Evolutionary conservation across 1,140 invertebrate genomes (phyloP).

Genomic region (Teleopsis dalmanni): DNA sequence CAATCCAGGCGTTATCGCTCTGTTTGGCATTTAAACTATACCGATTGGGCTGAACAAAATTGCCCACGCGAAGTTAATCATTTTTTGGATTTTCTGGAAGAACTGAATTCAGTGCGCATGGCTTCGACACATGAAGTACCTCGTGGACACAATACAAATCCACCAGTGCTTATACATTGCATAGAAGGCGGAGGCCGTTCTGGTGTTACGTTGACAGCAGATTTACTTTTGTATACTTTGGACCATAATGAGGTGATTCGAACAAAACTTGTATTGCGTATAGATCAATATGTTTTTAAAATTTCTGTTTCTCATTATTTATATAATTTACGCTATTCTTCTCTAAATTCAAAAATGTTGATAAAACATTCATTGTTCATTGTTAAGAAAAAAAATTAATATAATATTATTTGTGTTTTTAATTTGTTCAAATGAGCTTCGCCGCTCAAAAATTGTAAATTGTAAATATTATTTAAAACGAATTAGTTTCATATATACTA

Average conservation of each 20-base stretch:
- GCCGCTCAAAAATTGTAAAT: too few relatives aligned
- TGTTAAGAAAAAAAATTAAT: too few relatives aligned
- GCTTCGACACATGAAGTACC: constrained; percentile 60
- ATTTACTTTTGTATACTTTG: constrained; percentile 74
- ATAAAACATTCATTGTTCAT: too few relatives aligned
- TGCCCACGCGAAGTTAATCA: constrained; percentile 58
- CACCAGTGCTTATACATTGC: constrained; percentile 64
- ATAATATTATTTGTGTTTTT: not conserved
- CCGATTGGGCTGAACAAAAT: constrained; percentile 65
- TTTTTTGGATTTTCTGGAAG: constrained; percentile 74
- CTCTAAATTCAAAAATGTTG: too few relatives aligned
- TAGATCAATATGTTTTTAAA: not conserved
- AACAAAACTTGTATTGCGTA: too few relatives aligned
- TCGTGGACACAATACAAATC: constrained; percentile 59
- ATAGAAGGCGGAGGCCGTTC: constrained; percentile 62
- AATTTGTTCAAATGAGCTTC: too few relatives aligned
- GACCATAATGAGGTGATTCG: constrained; percentile 79
- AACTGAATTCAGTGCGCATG: constrained; percentile 72
- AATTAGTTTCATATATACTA: too few relatives aligned
- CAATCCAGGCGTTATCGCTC: constrained; percentile 51
- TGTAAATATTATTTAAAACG: too few relatives aligned
- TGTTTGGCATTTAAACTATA: constrained; percentile 76
- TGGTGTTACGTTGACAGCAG: constrained; percentile 69
- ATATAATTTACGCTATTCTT: not conserved
- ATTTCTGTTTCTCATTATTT: not conserved